Evolutionary conservation across 1,140 invertebrate genomes (phyloP), one percentile per base, ranked within the genome.

Genomic region (Chelonus insularis): DNA sequence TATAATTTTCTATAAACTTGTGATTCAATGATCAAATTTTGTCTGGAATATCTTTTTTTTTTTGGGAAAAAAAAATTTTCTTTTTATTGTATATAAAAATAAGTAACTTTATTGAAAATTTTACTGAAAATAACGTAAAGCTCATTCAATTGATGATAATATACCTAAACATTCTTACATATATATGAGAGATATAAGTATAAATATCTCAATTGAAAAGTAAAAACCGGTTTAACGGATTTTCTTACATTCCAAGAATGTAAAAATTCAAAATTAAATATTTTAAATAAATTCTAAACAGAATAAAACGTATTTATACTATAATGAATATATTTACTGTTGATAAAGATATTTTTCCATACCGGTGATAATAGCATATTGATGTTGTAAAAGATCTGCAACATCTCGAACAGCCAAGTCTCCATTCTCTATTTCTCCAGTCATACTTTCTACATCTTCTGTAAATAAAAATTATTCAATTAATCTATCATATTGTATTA

Each of bases 321-420:
- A n/a, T n/a, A n/a, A n/a, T n/a, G n/a, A n/a, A n/a, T 37, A 11
- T 37, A 9, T 37, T 4, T 37, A n/a, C n/a, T 12, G 36, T 9
- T 45, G 2, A 23, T 48, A 25, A 8, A n/a, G 9, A 23, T 23
- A 37, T 37, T 1, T 50, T 58, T 55, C 68, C 66, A 77, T 74
- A 89, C 90, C 94, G 62, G 94, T 93, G 63, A 96, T 89, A 71
- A 96, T 89, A 47, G 91, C 92, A 80, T 91, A 95, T 79, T 94
- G 90, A 43, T 91, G 88, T 68, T 93, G 89, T 43, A 96, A 81
- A 65, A 96, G 83, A 73, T 95, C 91, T 11, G 90, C 89, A 67
- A 96, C 92, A 77, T 93, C 91, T 62, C 85, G 83, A 54, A 93
- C 88, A 67, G 87, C 88, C 54, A 93, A 65, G 60, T 79, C 78